Conservation (phyloP, 2,888 invertebrate species). For the Ctenicera cuprea region DNA sequence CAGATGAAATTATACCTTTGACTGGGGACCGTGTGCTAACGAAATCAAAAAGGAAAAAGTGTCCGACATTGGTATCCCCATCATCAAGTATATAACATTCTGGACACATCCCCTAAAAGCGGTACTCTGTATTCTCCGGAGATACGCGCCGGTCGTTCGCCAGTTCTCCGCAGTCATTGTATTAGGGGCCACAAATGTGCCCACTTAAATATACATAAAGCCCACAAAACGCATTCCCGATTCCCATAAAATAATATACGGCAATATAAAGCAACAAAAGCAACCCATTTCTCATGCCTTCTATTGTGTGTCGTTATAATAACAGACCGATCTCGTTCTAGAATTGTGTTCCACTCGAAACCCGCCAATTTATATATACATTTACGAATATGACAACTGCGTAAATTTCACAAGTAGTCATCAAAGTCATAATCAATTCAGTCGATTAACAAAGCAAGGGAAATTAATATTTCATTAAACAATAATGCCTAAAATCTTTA, state of each 20-base stretch:
- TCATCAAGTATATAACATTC: constrained; percentile 46
- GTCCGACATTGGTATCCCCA: constrained; percentile 26
- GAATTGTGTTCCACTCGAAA: constrained; percentile 34
- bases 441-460: constrained; percentile 20
- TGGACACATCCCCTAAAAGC: constrained; percentile 51
- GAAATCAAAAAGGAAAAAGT: constrained; percentile 28
- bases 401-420: constrained; percentile 17
- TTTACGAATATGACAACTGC: constrained; percentile 30
- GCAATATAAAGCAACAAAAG: constrained; percentile 51
- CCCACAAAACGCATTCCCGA: constrained; percentile 56
- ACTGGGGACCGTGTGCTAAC: constrained; percentile 7
- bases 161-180: constrained; percentile 59
- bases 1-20: constrained; percentile 14
- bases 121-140: constrained; percentile 54
- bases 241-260: constrained; percentile 52
- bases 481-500: background rate
- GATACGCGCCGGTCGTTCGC: constrained; percentile 53
- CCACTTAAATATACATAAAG: constrained; percentile 61
- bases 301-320: constrained; percentile 37
- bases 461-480: constrained; percentile 24
- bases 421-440: constrained; percentile 26
- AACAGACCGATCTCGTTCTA: constrained; percentile 31
- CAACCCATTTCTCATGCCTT: constrained; percentile 39
- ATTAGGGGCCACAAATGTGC: constrained; percentile 60
- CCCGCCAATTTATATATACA: constrained; percentile 26